Evolutionary conservation across 1,140 invertebrate species (phyloP).

Genomic region (Drosophila arizonae): DNA sequence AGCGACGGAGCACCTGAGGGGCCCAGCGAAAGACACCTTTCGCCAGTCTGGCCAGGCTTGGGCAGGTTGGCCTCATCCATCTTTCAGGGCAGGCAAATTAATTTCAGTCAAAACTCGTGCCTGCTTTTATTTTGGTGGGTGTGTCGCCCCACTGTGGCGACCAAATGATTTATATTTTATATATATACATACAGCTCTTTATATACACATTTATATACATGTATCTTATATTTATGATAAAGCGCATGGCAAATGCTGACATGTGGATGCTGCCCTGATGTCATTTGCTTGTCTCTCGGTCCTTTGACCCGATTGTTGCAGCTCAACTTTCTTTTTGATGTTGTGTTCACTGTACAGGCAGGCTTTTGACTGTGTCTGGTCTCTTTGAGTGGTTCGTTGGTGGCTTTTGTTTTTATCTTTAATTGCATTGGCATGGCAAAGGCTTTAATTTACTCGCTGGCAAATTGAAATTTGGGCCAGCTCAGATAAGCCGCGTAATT

Average conservation of each 20-base stretch:
- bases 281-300: conserved; percentile 17
- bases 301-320: conserved; percentile 18
- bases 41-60: conserved; percentile 19
- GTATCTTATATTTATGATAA: conserved; percentile 30
- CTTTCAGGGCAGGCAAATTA: conserved; percentile 60
- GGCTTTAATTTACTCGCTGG: conserved; percentile 69
- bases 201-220: conserved; percentile 1
- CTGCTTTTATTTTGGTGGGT: conserved; percentile 44
- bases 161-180: conserved; percentile 61
- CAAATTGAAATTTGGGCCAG: conserved; percentile 72
- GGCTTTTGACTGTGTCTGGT: conserved; percentile 25
- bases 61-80: conserved; percentile 25
- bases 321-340: conserved; percentile 35
- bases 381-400: conserved; percentile 8
- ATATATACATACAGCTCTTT: conserved; percentile 9
- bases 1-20: conserved; percentile 1
- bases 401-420: conserved; percentile 61
- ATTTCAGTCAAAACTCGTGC: conserved; percentile 55
- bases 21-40: conserved; percentile 35
- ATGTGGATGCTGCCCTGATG: conserved; percentile 28
- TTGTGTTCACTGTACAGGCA: neutral
- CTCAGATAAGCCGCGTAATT: conserved; percentile 69
- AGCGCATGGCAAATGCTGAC: conserved; percentile 29
- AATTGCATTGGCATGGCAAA: conserved; percentile 60
- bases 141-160: conserved; percentile 46